Percentiles rank a stretch among this genome's conserved stretches.
These are phyloP conservation scores for Xenopus borealis DNA, from an alignment of 2,113 vertebrate species.

Conservation along the genomic window DNA sequence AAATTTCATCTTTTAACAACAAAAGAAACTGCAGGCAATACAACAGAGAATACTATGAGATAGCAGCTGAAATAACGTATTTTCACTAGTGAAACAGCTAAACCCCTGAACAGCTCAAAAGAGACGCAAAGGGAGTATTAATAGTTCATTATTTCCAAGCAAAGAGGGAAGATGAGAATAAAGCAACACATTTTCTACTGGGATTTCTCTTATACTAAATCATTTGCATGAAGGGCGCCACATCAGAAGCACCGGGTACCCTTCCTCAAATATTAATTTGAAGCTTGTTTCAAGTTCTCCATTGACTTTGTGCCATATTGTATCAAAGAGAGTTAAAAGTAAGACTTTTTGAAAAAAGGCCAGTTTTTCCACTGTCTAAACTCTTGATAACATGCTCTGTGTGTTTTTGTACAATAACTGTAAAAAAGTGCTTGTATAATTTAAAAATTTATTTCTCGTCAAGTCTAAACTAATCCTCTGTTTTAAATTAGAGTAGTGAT, in stretches of 20 bases:
- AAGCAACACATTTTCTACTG: constrained; percentile 74
- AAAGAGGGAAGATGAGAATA: constrained; percentile 73
- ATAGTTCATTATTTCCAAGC: constrained; percentile 88
- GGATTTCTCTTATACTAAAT: constrained; percentile 78
- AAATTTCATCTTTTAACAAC: too few relatives aligned
- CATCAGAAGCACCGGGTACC: constrained; percentile 88
- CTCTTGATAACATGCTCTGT: constrained; percentile 66
- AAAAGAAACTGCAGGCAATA: too few relatives aligned
- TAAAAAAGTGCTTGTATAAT: too few relatives aligned
- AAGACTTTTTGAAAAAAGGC: constrained; percentile 64
- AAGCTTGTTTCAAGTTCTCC: constrained; percentile 81
- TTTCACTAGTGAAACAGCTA: too few relatives aligned
- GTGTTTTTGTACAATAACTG: constrained; percentile 36
- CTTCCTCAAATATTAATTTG: constrained; percentile 95
- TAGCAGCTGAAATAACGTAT: too few relatives aligned
- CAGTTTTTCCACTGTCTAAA: constrained; percentile 69
- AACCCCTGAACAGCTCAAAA: constrained; percentile 67
- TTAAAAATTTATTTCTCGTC: too few relatives aligned
- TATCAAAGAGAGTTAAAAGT: constrained; percentile 85
- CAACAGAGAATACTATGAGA: too few relatives aligned
- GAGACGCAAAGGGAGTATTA: constrained; percentile 83
- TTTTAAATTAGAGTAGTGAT: too few relatives aligned
- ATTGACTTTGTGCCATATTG: constrained; percentile 80
- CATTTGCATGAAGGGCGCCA: constrained; percentile 92
- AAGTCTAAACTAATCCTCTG: too few relatives aligned